Conservation (phyloP, 2,113 vertebrate species). For the Pontoporia blainvillei region DNA sequence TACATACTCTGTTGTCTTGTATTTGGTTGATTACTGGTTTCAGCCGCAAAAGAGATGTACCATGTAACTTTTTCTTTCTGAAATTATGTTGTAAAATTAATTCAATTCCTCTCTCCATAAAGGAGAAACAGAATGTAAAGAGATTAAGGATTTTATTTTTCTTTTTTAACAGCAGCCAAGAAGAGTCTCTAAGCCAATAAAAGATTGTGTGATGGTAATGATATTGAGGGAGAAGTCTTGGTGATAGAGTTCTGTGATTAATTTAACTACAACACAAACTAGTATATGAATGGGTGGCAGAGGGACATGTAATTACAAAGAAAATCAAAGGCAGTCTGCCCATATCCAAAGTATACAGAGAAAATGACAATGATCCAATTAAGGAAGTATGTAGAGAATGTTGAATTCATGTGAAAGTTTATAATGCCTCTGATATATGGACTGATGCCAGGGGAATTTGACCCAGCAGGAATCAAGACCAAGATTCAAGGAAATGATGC, state of each 20-base stretch:
- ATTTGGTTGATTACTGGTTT: neutral
- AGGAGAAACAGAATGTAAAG: neutral
- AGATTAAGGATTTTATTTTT: neutral
- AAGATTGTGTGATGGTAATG: neutral
- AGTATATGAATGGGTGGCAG: neutral
- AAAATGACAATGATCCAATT: neutral
- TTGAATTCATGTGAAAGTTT: neutral
- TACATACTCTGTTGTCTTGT: neutral
- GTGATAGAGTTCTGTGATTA: neutral
- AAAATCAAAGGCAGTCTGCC: neutral
- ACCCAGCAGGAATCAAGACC: neutral
- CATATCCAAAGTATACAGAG: neutral
- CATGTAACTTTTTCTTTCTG: neutral
- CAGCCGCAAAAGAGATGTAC: neutral
- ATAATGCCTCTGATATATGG: neutral
- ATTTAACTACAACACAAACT: neutral
- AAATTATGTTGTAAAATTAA: neutral
- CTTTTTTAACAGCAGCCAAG: neutral
- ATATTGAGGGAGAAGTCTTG: neutral
- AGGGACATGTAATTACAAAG: neutral
- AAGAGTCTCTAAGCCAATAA: neutral
- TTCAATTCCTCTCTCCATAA: neutral
- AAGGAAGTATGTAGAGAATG: constrained; percentile 25
- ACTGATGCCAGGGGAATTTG: neutral
- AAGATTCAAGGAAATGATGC: neutral